Base-by-base conservation (phyloP, 2,113 vertebrate species). In the Gallinago jamesoni region DNA sequence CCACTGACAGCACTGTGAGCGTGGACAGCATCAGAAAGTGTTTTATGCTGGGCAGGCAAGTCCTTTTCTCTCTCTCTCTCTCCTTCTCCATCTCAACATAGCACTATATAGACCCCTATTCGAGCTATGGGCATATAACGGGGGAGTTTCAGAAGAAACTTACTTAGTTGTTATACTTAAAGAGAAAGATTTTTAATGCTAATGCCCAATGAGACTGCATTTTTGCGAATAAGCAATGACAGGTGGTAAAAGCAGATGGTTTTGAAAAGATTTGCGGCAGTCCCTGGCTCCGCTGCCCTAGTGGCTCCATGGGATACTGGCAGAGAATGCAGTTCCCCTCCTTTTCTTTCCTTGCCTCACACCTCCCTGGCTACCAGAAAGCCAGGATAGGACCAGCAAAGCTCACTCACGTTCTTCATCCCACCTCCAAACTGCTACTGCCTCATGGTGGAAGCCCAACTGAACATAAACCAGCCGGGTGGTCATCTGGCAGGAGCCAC, bases 231-330 rank as follows among this genome's bases (percentile, higher is more conserved):
- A 95, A 84, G 69, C 80, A 94, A 47, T 82, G 93, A 87, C 96
- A 97, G 91, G 89, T 96, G 96, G 89, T 56, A 94, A 95, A 96
- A 94, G 56, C 94, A 97, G 91, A 94, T 92, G 91, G 95, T 95
- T 96, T 95, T 87, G 81, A 78, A 82, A 92, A 84, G 91, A 91
- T 92, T 14, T 94, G 77, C 0, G 0, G 69, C 77, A 94, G 84
- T 67, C 48, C 43, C 47, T 89, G 86, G 80, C 68, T 94, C 69
- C 0, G 4, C 18, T 1, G 8, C 75, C 77, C 62, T 17, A 47
- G 76, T 5, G 5, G 31, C 80, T 95, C 88, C 2, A 11, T 73
- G 45, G 87, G 83, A 79, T 84, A 60, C 88, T 90, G 88, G 94
- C 85, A 93, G 48, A 41, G 43, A 69, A 83, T 60, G 43, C 3